Base-by-base conservation (phyloP, 2,113 vertebrate species). In the Proterorhinus semilunaris region DNA sequence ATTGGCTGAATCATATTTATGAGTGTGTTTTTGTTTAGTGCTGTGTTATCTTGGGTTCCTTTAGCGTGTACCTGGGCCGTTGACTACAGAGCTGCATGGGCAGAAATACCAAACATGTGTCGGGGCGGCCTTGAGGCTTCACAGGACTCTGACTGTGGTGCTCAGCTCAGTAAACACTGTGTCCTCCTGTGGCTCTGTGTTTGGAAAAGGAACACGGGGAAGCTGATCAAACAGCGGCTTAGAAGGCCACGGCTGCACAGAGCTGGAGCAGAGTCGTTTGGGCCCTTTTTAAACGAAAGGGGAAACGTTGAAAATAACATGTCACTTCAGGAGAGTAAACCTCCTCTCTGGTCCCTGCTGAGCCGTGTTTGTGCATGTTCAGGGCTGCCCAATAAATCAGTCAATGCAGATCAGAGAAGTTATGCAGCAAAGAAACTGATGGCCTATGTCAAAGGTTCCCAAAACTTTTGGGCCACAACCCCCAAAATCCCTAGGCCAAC, bases 51-150 rank as follows among this genome's bases (percentile, higher is more conserved):
- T 63, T 69, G 4, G 53, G 68, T 70, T 86, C 62, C 71, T 85
- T 81, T 62, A 74, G 80, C 76, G 5, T 78, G 68, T 88, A 91
- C 88, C 84, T 88, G 85, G 75, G 83, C 81, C 68, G 81, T 76
- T 82, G 66, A 75, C 69, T 72, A 66, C 45, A 52, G 72, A 84
- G 69, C 71, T 75, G 80, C 53, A 55, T 55, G 53, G 46, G 82
- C 75, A 84, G 78, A 87, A 89, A 84, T 83, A 85, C 84, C 85
- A 78, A 86, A 87, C 86, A 84, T 83, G 83, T 83, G 83, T 88
- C 81, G 86, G 67, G 5, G 74, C 15, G 58, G 80, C 90, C 87
- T 90, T 91, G 87, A 91, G 87, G 88, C 85, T 89, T 91, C 86
- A 85, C 81, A 84, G 77, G 82, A 75, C 80, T 81, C 59, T 7